Base-by-base conservation (phyloP, 2,797 vertebrate genomes). In the Erithacus rubecula region DNA sequence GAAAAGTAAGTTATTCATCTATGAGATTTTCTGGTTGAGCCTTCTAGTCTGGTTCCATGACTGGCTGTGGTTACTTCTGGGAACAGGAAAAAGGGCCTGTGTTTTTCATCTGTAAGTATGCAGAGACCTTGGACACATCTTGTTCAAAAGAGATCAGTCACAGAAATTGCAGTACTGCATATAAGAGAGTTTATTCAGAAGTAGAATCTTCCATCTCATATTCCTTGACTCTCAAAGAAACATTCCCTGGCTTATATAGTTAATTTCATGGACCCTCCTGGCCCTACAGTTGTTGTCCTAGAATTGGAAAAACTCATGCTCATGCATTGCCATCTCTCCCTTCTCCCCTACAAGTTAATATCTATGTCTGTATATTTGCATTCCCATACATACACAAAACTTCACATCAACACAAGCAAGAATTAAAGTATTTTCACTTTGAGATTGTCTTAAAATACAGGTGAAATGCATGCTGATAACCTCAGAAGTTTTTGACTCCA, bases 1-100 rank as follows among this genome's bases (percentile, higher is more conserved):
- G 78, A 82, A 95, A 89, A 89, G 39, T 63, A 76, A 81, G 30
- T 63, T 87, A 83, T 82, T 93, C 37, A 68, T 75, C 43, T 80
- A 3, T 47, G 62, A 77, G 80, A 81, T 58, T 81, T 75, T 20
- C 24, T 77, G 32, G 49, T 84, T 1, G 15, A 93, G 20, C 18
- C 47, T 90, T 79, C 70, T 11, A 59, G 43, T 21, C 30, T n/a
- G 24, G 32, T 74, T 90, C 30, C 29, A 7, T 65, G 34, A 23
- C 27, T 84, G 64, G 59, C 77, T 72, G 72, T 36, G 80, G 64
- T 93, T 89, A 72, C 47, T 88, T 19, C 52, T 87, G 43, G 39
- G 52, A 59, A n/a, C 15, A 82, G 49, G 55, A 82, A 88, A 92
- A 88, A 70, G 26, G 32, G 26, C 6, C 59, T 87, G 52, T 82